Evolutionary conservation across 2,888 invertebrate species (phyloP), one percentile per base, ranked within the genome.

Genomic region (Adela reaumurella): DNA sequence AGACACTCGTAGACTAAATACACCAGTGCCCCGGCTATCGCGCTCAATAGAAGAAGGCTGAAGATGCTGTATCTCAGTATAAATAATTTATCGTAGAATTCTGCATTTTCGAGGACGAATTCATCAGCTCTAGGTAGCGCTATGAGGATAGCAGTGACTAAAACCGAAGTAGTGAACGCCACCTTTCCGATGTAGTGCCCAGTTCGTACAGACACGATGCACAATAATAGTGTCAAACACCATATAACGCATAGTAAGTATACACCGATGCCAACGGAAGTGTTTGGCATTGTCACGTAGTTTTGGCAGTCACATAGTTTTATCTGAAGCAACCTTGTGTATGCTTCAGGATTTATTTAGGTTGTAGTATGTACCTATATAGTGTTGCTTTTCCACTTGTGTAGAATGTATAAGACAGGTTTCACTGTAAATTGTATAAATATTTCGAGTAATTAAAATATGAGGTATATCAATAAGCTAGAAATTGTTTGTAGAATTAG

Each of bases 191-290:
- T 67, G 60, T 77, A 83, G 64, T 83, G 86, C 54, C 85, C 84
- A 42, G 85, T 83, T 58, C 84, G 82, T 44, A 86, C 68, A 2
- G 87, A 84, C 47, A 87, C 68, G 59, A 86, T 81, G 58, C 87
- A 87, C 56, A 86, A 62, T 57, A 87, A 61, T 41, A 85, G 67
- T 28, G 87, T 83, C 50, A 82, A 58, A 55, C 83, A 74, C 88
- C 89, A 89, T 56, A 87, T 63, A 50, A 82, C 67, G 52, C 85
- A 74, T 59, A 89, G 67, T 57, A 87, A 72, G 63, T 88, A 85
- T 52, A 88, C 74, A 56, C 88, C 88, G 54, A 85, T 69, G 60
- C 88, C 88, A 58, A 87, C 70, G 78, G 61, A 65, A 65, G 62
- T 60, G 74, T 76, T 76, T 56, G 17, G 14, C 45, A 45, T 45